A percentile compares a stretch with the other conserved stretches of the same genome.
phyloP scores from a whole-genome alignment of 2,888 invertebrate genomes.

The Polietes domitor region DNA sequence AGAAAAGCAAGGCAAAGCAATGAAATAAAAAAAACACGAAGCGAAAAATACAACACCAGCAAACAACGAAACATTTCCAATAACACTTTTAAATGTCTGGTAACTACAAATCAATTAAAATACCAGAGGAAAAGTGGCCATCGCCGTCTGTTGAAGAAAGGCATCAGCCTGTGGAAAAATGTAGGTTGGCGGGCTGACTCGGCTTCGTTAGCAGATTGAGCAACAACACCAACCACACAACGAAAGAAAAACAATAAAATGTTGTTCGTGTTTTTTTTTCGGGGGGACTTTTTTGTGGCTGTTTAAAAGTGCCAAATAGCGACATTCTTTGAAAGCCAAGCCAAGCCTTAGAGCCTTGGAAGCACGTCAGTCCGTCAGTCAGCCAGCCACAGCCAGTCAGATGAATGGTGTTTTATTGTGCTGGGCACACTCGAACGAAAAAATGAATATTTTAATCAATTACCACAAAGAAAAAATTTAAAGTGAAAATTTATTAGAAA shows the following conservation, averaged over 20 bases:
- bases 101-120: constrained; percentile 70
- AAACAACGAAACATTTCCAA: constrained; percentile 59
- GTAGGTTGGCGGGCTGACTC: constrained; percentile 56
- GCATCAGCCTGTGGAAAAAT: constrained; percentile 39
- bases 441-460: too few species aligned
- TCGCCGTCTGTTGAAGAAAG: constrained; percentile 26
- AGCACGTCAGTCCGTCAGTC: constrained; percentile 31
- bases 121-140: constrained; percentile 50
- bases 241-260: constrained; percentile 41
- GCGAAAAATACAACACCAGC: constrained; percentile 29
- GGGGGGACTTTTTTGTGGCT: neutral
- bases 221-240: constrained; percentile 31
- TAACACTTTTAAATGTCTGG: constrained; percentile 63
- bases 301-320: constrained; percentile 42
- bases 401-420: constrained; percentile 10
- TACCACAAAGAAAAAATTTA: too few species aligned
- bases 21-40: constrained; percentile 9
- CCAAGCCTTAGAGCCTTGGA: constrained; percentile 38
- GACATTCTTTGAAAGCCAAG: constrained; percentile 41
- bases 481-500: too few species aligned
- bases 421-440: neutral
- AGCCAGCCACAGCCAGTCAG: too few species aligned
- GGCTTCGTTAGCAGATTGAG: constrained; percentile 45
- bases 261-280: neutral
- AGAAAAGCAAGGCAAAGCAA: constrained; percentile 1